Evolutionary conservation across 1,140 invertebrate genomes (phyloP), one percentile per base, ranked within the genome.

Genomic region (Stenopsyche tienmushanensis): DNA sequence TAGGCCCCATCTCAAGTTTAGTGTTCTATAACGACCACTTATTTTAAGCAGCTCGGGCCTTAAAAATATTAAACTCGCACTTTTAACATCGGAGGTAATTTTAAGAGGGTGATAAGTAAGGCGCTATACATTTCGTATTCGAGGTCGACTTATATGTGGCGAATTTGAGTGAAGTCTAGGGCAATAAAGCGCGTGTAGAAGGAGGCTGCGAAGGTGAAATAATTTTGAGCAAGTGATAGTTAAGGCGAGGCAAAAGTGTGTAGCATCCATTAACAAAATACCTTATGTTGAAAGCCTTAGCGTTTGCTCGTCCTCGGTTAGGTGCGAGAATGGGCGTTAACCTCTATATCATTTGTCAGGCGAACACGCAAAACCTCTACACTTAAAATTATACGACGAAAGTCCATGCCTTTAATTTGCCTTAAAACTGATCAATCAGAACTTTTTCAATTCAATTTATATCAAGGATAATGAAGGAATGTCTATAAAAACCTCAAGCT

Each of bases 211-310:
- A 42, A 58, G 39, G 57, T 23, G 45, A 66, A 66, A 62, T 66
- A 54, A 66, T 66, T 66, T 66, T 62, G 34, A 41, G 23, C 23
- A 39, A 66, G 57, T 62, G 65, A 66, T 66, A 66, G 57, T 66
- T 62, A 62, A 54, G 58, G 44, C 58, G 47, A 34, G 34, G 45
- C 49, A 44, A 59, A 66, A 66, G 49, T 66, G 65, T 66, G 65
- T 53, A 53, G 60, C 57, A 60, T 66, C 65, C 65, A 66, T 66
- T 66, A 66, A 66, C 47, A 53, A 62, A 66, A 62, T 62, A 49
- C 58, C 58, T 66, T 34, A 34, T 41, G 24, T 49, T 65, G 57
- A 66, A 66, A 60, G 65, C 65, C 49, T 54, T 53, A 52, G 41
- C 18, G 55, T 45, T 45, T 8, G 5, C 49, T n/a, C 8, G 2